Evolutionary conservation across 2,797 vertebrate species (phyloP), one percentile per base, ranked within the genome.

Genomic region (Sebastolobus alascanus): DNA sequence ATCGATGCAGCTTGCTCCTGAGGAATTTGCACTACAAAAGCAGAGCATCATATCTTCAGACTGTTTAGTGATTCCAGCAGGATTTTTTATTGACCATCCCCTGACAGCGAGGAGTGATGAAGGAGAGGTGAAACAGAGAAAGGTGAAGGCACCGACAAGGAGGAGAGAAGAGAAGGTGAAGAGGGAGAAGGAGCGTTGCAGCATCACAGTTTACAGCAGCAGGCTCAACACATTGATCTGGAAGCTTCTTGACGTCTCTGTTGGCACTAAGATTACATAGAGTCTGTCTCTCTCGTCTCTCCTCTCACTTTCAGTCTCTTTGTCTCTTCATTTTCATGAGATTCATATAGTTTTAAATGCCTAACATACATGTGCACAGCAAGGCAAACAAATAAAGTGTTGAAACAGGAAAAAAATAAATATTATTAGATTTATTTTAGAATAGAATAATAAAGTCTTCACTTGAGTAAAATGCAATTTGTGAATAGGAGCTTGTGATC

Each of bases 11-110:
- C 54, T 54, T 14, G 10, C 40, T 20, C 14, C 67, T 50, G 20
- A 31, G 18, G 14, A 27, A 52, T 73, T 55, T 82, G 54, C 63
- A 68, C 61, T 43, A 64, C 43, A 31, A 40, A 77, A 29, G 18
- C 33, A 52, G 12, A 14, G 38, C 73, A 70, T 72, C 74, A 31
- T 61, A 46, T 73, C 22, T 31, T 50, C 59, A 4, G 70, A 43
- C 75, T 84, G 56, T 38, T 79, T 50, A 83, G 82, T 82, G 63
- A 84, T 73, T 77, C 76, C 65, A 4, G 43, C 66, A 11, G 64
- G 68, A 29, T 77, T 80, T 58, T 80, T 43, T 77, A 65, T 78
- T 78, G 78, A 85, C 29, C 38, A 14, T 54, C 61, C 8, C 20
- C 55, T 82, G 70, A 80, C 69, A 71, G 68, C 25, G 2, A 12